phyloP scores from a whole-genome alignment of 2,113 vertebrate species.

The Atractosteus spatula region DNA sequence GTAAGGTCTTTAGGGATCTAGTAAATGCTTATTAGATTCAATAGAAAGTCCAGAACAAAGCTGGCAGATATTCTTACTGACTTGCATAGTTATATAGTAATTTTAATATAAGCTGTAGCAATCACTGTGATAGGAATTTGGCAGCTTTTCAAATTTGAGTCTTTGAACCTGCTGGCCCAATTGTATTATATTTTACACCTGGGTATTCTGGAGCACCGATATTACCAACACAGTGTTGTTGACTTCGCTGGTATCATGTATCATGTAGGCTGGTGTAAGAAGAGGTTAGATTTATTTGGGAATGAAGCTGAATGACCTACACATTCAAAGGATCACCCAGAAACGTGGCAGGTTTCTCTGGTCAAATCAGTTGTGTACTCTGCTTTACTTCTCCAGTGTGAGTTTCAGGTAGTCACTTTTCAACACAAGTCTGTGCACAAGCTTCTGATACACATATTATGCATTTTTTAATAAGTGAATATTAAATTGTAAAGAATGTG shows the following conservation, averaged over 20 bases:
- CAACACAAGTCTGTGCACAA: too few species aligned
- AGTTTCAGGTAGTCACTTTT: too few species aligned
- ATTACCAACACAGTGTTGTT: conserved; percentile 43
- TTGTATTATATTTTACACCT: conserved; percentile 51
- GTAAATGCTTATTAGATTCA: conserved; percentile 69
- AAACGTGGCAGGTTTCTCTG: conserved; percentile 45
- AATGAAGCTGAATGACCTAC: conserved; percentile 35
- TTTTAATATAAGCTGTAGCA: conserved; percentile 54
- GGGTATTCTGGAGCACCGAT: conserved; percentile 43
- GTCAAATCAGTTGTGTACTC: too few species aligned
- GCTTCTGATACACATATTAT: not conserved
- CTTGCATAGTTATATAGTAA: conserved; percentile 62
- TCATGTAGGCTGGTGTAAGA: conserved; percentile 35
- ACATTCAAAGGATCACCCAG: conserved; percentile 42
- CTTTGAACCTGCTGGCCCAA: conserved; percentile 49
- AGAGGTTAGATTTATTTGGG: conserved; percentile 40
- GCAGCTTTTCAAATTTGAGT: conserved; percentile 46
- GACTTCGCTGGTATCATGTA: conserved; percentile 47
- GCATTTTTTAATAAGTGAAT: not conserved
- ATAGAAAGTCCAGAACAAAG: conserved; percentile 61
- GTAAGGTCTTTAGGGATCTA: conserved; percentile 55
- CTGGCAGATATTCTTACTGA: conserved; percentile 63
- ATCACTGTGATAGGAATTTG: conserved; percentile 52
- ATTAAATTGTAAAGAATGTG: too few species aligned
- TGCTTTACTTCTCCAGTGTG: too few species aligned